phyloP scores from a whole-genome alignment of 2,797 vertebrate genomes.

The Mionectes olivaceus region DNA sequence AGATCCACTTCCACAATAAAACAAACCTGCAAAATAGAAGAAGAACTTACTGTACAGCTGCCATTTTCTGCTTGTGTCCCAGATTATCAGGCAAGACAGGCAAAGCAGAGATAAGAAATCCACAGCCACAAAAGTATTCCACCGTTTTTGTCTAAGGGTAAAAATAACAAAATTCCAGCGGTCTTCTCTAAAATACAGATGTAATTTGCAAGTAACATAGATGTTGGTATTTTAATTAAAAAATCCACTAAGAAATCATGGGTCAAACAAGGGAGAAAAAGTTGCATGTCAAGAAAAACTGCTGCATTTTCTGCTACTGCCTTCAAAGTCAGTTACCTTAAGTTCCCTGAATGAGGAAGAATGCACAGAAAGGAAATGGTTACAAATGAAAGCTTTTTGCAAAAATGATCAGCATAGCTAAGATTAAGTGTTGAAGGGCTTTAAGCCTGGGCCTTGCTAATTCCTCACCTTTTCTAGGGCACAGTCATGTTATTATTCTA shows the following conservation, averaged over 20 bases:
- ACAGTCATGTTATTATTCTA: background rate
- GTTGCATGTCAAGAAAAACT: background rate
- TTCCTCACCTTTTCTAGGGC: background rate
- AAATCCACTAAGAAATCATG: background rate
- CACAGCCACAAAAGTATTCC: background rate
- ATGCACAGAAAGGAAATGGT: background rate
- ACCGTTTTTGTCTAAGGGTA: background rate
- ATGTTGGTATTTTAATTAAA: background rate
- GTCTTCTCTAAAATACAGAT: background rate
- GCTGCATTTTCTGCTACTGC: background rate
- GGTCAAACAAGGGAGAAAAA: background rate
- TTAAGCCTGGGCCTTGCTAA: background rate
- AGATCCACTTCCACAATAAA: slow-evolving; percentile 73
- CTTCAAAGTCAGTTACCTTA: background rate
- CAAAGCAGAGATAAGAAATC: background rate
- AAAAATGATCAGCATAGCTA: background rate
- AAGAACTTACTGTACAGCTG: background rate
- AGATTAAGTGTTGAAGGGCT: background rate
- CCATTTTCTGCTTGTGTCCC: background rate
- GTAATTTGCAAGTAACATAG: background rate
- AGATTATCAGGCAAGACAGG: background rate
- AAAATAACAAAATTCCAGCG: background rate
- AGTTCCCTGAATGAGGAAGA: background rate
- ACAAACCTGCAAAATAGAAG: slow-evolving; percentile 73
- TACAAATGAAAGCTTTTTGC: background rate